phyloP scores from a whole-genome alignment of 30 jellyfish, hydroid and myxozoan species.

The Aurelia aurita complex sp. Pacific region DNA sequence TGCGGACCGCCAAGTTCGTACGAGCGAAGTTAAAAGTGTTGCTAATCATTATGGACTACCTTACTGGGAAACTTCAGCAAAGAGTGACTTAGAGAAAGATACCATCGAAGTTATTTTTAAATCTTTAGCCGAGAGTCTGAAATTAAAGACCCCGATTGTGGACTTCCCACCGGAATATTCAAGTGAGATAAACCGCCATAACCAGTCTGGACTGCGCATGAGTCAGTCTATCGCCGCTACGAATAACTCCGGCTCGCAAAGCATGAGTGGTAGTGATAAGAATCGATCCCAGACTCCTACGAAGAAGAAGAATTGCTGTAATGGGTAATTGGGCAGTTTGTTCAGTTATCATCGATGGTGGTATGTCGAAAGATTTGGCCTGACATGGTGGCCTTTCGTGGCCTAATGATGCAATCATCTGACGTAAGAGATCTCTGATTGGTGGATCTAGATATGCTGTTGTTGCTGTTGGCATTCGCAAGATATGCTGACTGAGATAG shows the following conservation, averaged over 20 bases:
- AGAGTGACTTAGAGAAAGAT: conserved; percentile 87
- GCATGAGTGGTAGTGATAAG: conserved; percentile 59
- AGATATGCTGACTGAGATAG: too few species aligned
- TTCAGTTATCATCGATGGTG: too few species aligned
- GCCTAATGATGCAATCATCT: too few species aligned
- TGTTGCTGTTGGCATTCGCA: too few species aligned
- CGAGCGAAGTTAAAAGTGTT: conserved; percentile 75
- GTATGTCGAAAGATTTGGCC: too few species aligned
- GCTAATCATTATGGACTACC: conserved; percentile 84
- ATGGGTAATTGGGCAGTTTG: background rate
- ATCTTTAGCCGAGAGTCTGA: conserved; percentile 77
- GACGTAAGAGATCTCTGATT: too few species aligned
- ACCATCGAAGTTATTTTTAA: conserved; percentile 85
- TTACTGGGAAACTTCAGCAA: conserved; percentile 96
- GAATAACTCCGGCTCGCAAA: conserved; percentile 49
- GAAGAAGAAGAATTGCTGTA: conserved; percentile 21
- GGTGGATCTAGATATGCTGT: too few species aligned
- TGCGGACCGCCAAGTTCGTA: conserved; percentile 88
- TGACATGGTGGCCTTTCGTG: too few species aligned
- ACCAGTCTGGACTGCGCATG: conserved; percentile 61
- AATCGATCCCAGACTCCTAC: conserved; percentile 7
- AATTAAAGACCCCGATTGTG: conserved; percentile 67
- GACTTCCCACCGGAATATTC: conserved; percentile 89
- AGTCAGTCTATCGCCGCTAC: conserved; percentile 76
- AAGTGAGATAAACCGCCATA: conserved; percentile 42